Percentiles rank a stretch among this genome's conserved stretches.
phyloP scores from a whole-genome alignment of 1,140 invertebrate species.

The Anastrepha obliqua region DNA sequence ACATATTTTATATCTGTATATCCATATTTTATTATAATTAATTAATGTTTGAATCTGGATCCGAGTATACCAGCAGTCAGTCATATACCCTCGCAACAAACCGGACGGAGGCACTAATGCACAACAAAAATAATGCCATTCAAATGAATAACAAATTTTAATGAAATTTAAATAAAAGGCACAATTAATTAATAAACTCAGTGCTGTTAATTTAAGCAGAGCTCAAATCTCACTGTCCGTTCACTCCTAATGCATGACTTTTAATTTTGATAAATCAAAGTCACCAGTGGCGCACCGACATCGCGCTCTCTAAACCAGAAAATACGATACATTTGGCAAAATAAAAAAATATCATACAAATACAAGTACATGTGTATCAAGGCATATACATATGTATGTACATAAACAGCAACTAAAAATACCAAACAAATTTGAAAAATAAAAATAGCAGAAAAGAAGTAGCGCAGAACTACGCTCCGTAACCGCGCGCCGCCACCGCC shows the following conservation, averaged over 20 bases:
- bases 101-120: neutral
- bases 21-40: no score
- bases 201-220: neutral
- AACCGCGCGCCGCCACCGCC: neutral
- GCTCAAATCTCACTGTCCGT: neutral
- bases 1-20: no score
- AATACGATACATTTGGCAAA: neutral
- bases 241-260: neutral
- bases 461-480: neutral
- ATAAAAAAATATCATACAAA: neutral
- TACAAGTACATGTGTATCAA: no score
- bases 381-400: no score
- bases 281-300: no score
- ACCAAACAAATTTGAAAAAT: neutral
- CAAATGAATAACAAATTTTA: constrained; percentile 7
- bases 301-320: neutral
- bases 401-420: neutral
- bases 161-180: constrained; percentile 31
- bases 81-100: neutral
- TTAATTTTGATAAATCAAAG: constrained; percentile 35
- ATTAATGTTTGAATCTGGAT: no score
- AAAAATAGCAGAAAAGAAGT: neutral
- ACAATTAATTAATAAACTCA: constrained; percentile 2
- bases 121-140: neutral
- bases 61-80: no score